Evolutionary conservation across 1,140 invertebrate genomes (phyloP), one percentile per base, ranked within the genome.

Genomic region (Achatina immaculata): DNA sequence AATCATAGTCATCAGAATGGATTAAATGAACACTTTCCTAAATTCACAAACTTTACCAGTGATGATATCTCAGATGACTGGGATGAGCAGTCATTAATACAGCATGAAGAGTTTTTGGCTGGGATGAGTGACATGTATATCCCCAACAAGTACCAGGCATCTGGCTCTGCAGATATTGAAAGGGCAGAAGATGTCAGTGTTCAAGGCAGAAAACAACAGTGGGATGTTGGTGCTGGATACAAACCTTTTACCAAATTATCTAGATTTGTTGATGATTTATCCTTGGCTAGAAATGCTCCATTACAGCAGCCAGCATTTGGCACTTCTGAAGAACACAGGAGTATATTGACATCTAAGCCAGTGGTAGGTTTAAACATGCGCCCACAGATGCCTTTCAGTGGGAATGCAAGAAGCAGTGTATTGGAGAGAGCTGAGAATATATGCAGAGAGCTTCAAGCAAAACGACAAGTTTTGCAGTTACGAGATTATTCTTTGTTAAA

Each of bases 41-140:
- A 2, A 48, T 2, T 43, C 28, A 48, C 1, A 1, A 31, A 42
- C 16, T 38, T 76, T 40, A 9, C 19, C 21, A 34, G 31, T 74
- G 19, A 48, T 34, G 21, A 24, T 24, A 45, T 42, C 14, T 2
- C 31, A 34, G 40, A 24, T 9, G 14, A 43, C 45, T 80, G 78
- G 78, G 68, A 71, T 80, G 78, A 80, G 38, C 78, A 80, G 11
- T 80, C 58, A 31, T 45, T 80, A 21, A 4, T 48, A 36, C 28
- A 55, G 40, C 78, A 80, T 14, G 78, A 80, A 36, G 9, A 72
- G 42, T 80, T 80, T 72, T 31, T 80, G 42, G 78, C 78, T 55
- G 34, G 31, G 21, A 78, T 78, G 65, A 38, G 43, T 42, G 24
- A 78, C 7, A 43, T 19, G 24, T 9, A 43, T 28, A 34, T 42